Percentiles rank a stretch among this genome's conserved stretches.
Conservation (phyloP, 2,113 vertebrate species). For the Lichenostomus cassidix region DNA sequence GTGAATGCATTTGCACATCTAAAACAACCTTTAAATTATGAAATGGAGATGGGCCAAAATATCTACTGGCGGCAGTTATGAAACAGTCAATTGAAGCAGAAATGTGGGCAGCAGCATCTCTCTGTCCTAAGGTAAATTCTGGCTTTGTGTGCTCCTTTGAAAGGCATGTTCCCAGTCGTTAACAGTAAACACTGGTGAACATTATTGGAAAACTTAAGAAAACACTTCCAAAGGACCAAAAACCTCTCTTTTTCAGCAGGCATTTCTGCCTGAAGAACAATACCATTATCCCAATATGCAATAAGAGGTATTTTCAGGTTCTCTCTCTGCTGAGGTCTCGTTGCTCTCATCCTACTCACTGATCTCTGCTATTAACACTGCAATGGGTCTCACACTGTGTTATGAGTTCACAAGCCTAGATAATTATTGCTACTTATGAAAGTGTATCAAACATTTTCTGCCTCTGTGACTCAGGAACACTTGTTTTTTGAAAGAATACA, state of each 20-base stretch:
- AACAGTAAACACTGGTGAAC: neutral
- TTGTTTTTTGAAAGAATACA: neutral
- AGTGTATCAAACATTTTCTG: neutral
- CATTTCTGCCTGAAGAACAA: neutral
- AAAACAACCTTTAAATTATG: neutral
- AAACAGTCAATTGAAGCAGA: neutral
- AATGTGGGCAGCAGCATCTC: neutral
- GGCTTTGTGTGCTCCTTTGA: neutral
- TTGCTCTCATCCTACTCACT: neutral
- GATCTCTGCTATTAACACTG: neutral
- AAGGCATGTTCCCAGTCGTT: neutral
- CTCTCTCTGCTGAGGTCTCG: neutral
- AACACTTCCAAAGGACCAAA: neutral
- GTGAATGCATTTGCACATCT: neutral
- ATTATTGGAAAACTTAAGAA: neutral
- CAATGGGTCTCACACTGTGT: neutral
- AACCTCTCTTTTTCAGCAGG: neutral
- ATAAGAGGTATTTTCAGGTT: neutral
- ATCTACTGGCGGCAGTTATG: neutral
- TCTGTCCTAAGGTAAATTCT: neutral
- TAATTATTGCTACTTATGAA: neutral
- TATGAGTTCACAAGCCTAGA: neutral
- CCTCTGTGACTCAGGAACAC: neutral
- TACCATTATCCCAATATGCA: neutral
- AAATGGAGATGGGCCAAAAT: neutral